Base-by-base conservation (phyloP, 2,888 invertebrate genomes). In the Terebella lapidaria region DNA sequence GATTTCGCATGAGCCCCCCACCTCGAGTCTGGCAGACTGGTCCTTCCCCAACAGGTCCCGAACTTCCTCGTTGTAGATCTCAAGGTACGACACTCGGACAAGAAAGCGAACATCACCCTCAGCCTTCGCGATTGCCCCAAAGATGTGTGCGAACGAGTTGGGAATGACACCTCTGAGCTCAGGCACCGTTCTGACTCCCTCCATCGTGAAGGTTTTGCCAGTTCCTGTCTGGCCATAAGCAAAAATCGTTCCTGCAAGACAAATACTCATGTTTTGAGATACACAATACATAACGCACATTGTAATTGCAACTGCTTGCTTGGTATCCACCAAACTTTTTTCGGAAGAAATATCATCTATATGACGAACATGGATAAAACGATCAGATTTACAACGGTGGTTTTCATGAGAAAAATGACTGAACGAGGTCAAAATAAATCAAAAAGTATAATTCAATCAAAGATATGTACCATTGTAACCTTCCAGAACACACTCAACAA, bases 61-160 rank as follows among this genome's bases (percentile, higher is more conserved):
- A 0, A 99, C 94, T 81, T 99, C 97, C 81, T 99, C 99, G 81
- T 99, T 99, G 82, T 99, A 99, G 65, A 99, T 97, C 84, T 99
- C 97, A 81, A 99, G 84, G 80, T 97, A 99, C 0, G 97, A 95
- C 3, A 96, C 96, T 70, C 96, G 88, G 3, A 99, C 97, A 56
- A 97, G 84, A 82, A 99, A 99, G 73, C 91, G 92, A 71, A 91
- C 90, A 75, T 92, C 89, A 60, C 91, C 93, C 60, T 87, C 89
- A 0, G 94, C 92, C 76, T 93, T 91, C 0, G 97, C 92, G 70
- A 99, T 99, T 73, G 94, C 92, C 28, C 94, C 94, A 83, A 99
- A 99, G 70, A 99, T 93, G 74, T 99, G 99, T 0, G 96, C 96
- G 83, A 99, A 99, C 0, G 95, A 94, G 83, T 99, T 97, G 0